Conservation (phyloP, 2,888 invertebrate genomes). For the Pinctada fucata region DNA sequence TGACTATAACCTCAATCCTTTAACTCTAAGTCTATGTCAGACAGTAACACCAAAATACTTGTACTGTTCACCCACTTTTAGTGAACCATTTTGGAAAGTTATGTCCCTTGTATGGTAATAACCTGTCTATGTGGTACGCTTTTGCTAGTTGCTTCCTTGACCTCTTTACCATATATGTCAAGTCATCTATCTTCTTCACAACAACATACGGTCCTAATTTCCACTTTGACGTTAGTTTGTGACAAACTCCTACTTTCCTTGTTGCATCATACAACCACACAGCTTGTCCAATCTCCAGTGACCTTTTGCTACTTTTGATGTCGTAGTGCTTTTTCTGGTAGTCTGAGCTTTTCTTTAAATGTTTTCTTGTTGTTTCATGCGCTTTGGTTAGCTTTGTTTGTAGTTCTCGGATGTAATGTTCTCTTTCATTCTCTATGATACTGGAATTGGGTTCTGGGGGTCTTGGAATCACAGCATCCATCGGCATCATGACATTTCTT, state of each 20-base stretch:
- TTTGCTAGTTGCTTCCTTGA: neutral
- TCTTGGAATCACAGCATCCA: neutral
- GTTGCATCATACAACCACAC: conserved; percentile 6
- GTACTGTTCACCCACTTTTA: neutral
- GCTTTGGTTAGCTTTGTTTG: neutral
- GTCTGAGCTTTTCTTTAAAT: neutral
- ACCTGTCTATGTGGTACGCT: conserved; percentile 10
- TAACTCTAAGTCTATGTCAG: too few species aligned
- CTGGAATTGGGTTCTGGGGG: neutral
- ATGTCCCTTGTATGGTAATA: conserved; percentile 10
- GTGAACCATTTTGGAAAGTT: conserved; percentile 6
- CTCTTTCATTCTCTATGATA: neutral
- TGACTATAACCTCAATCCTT: too few species aligned
- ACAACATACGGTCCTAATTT: conserved; percentile 6
- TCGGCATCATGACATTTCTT: conserved; percentile 1
- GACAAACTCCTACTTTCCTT: conserved; percentile 5
- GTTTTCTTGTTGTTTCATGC: conserved; percentile 6
- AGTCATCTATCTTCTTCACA: conserved; percentile 13
- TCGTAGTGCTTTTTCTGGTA: conserved; percentile 5
- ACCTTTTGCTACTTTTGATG: neutral
- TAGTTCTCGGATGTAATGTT: conserved; percentile 1
- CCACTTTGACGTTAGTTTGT: conserved; percentile 6
- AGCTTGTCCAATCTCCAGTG: neutral
- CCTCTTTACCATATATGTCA: neutral
- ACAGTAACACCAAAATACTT: neutral